Percentiles rank a stretch among this genome's conserved stretches.
Conservation (phyloP, 2,888 invertebrate species). For the Apamea sordens region DNA sequence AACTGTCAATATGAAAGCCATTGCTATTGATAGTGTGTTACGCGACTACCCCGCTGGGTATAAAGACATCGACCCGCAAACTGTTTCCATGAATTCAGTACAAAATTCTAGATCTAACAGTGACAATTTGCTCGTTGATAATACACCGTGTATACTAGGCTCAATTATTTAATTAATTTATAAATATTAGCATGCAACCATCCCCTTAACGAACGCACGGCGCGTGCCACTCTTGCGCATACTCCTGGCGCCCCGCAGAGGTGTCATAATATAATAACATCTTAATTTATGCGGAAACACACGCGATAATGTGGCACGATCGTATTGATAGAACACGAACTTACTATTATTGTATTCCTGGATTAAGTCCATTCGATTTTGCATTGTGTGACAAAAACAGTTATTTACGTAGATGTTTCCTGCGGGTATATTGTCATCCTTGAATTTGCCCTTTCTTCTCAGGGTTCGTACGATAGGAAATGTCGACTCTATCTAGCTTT, state of each 20-base stretch:
- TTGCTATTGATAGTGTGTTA: no score
- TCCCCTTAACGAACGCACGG: conserved; percentile 56
- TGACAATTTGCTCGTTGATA: no score
- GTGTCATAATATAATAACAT: conserved; percentile 63
- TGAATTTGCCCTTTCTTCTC: no score
- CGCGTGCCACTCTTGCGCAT: conserved; percentile 51
- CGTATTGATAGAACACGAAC: conserved; percentile 52
- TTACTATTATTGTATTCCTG: background rate
- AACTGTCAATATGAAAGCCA: no score
- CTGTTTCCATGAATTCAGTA: background rate
- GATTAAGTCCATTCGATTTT: background rate
- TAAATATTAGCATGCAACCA: background rate
- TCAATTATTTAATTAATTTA: background rate
- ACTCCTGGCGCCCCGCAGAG: conserved; percentile 69
- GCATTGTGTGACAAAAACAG: conserved; percentile 17
- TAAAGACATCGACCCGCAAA: background rate
- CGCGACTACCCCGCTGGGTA: no score
- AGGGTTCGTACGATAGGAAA: no score
- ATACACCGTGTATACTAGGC: background rate
- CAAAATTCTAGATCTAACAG: background rate
- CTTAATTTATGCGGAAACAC: conserved; percentile 74
- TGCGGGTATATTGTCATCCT: conserved; percentile 38
- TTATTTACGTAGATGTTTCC: background rate
- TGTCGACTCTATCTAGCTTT: no score
- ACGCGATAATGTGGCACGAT: conserved; percentile 54